Percentiles rank a stretch among this genome's conserved stretches.
Evolutionary conservation across 1,140 invertebrate genomes (phyloP).

Genomic region (Coptotermes formosanus): DNA sequence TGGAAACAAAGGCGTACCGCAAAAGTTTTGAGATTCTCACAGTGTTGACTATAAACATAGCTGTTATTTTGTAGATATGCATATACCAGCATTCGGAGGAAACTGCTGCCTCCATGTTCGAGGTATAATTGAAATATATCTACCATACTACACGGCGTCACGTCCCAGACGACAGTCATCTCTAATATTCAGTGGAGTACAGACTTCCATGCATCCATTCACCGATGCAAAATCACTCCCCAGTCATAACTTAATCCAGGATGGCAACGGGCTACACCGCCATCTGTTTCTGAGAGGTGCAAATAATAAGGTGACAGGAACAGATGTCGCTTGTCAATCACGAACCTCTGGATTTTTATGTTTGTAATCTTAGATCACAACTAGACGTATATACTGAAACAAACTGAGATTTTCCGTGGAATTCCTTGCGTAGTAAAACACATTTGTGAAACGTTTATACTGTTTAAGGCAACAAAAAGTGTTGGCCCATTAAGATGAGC

Average conservation of each 20-base stretch:
- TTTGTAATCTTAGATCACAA: not conserved
- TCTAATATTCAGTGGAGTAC: too few relatives aligned
- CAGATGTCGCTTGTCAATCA: not conserved
- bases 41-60: too few relatives aligned
- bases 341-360: not conserved
- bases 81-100: too few relatives aligned
- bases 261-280: not conserved
- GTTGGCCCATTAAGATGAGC: not conserved
- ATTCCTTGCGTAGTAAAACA: not conserved
- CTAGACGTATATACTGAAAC: not conserved
- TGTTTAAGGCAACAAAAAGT: not conserved
- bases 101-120: too few relatives aligned
- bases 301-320: not conserved
- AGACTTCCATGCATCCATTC: too few relatives aligned
- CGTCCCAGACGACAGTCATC: too few relatives aligned
- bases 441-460: not conserved
- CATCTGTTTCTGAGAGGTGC: not conserved
- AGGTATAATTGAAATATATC: too few relatives aligned
- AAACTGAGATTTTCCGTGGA: not conserved
- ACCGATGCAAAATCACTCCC: not conserved
- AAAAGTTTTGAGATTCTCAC: too few relatives aligned
- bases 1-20: too few relatives aligned
- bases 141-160: too few relatives aligned
- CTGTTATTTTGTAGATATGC: too few relatives aligned
- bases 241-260: not conserved